Evolutionary conservation across 1,140 invertebrate genomes (phyloP), one percentile per base, ranked within the genome.

Genomic region (Akabosia matsudoensis): DNA sequence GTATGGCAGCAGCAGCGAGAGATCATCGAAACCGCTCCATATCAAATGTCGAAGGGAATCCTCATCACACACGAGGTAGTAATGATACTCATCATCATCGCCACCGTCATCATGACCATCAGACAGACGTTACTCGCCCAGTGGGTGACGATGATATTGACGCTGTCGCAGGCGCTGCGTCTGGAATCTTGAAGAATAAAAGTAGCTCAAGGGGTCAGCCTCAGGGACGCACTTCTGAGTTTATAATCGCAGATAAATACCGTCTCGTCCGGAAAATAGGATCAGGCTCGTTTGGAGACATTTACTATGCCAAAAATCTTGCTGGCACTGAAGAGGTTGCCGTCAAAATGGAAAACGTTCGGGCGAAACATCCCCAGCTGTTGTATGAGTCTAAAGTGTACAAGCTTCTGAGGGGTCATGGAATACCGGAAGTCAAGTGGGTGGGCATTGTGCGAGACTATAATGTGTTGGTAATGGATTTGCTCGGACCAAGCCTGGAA

Each of bases 271-370:
- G 96, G 83, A 98, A 98, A 90, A 98, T 98, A 85, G 96, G 97
- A 79, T 97, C 94, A 84, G 97, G 97, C 78, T 98, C 96, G 45
- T 98, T 98, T 86, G 96, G 97, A 82, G 96, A 98, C 87, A 98
- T 98, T 86, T 98, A 98, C 88, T 87, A 97, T 85, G 96, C 94
- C 95, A 87, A 90, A 88, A 88, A 83, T 82, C 51, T 34, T 64
- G 72, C 33, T 1, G 70, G 70, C 3, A 51, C 33, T 16, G 70
- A 72, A 22, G 70, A 72, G 26, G 70, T 72, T 10, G 70, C 70
- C 13, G 70, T 72, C 1, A 72, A 72, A 72, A 72, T 72, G 70
- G 70, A 72, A 26, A 72, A 72, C 37, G 37, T 72, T 16, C 70
- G 70, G 16, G 70, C 70, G 28, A 72, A 72, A 22, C 70, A 72